Conservation (phyloP, 2,113 vertebrate species). For the Vombatus ursinus region DNA sequence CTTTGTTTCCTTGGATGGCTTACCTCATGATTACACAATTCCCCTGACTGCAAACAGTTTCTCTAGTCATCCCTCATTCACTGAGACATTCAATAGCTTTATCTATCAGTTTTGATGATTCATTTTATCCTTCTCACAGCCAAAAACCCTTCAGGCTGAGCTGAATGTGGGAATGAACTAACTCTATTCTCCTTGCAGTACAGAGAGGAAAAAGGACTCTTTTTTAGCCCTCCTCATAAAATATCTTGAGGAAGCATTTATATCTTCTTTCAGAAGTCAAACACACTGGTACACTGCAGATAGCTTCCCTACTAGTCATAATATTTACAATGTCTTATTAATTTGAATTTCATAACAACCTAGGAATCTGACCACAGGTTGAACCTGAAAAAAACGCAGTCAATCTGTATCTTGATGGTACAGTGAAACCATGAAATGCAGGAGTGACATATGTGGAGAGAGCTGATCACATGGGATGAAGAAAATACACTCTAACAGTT, state of each 20-base stretch:
- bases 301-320: constrained; percentile 65
- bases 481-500: not conserved
- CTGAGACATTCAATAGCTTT: not conserved
- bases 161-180: not conserved
- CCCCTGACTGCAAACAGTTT: not conserved
- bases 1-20: not conserved
- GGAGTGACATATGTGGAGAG: constrained; percentile 5
- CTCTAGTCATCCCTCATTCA: not conserved
- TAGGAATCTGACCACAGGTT: constrained; percentile 64
- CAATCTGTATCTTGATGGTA: constrained; percentile 47
- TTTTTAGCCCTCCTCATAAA: constrained; percentile 45
- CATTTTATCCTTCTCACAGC: constrained; percentile 23
- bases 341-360: constrained; percentile 69
- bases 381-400: constrained; percentile 68
- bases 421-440: not conserved
- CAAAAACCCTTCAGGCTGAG: not conserved
- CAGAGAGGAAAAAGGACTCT: not conserved
- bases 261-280: constrained; percentile 58
- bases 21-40: not conserved
- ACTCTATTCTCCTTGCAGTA: constrained; percentile 2
- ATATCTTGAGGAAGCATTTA: constrained; percentile 58
- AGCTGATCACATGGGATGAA: constrained; percentile 18
- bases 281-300: constrained; percentile 41
- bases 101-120: constrained; percentile 24
- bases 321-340: constrained; percentile 69